Conservation (phyloP, 2,113 vertebrate species). For the Alexandromys fortis region DNA sequence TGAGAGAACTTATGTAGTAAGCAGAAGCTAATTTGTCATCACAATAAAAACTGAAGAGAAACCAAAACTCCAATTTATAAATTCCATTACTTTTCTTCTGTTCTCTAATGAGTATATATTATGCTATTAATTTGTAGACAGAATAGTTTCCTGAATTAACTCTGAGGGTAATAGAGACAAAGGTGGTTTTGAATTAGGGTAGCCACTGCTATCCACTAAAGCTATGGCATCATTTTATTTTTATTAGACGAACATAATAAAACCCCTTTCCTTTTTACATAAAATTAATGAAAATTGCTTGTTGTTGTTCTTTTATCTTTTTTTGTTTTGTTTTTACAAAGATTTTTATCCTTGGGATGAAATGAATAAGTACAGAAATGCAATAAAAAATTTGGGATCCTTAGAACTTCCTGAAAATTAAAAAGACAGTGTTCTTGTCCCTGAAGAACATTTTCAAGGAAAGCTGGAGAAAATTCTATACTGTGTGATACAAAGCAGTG, state of each 20-base stretch:
- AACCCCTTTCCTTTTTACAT: background rate
- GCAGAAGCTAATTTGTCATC: background rate
- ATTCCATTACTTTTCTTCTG: background rate
- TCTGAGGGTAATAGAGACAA: background rate
- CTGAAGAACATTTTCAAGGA: background rate
- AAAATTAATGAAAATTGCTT: background rate
- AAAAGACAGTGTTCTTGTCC: background rate
- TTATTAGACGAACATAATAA: background rate
- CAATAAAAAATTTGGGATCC: background rate
- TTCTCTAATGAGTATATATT: background rate
- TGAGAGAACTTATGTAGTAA: background rate
- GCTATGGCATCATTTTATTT: background rate
- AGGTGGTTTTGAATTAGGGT: background rate
- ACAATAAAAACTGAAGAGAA: background rate
- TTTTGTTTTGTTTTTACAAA: background rate
- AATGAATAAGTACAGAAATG: background rate
- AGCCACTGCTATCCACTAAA: background rate
- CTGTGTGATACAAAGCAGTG: background rate
- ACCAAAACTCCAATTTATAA: background rate
- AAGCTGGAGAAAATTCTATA: background rate
- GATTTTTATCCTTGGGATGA: background rate
- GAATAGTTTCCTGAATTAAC: conserved; percentile 23
- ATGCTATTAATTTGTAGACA: background rate
- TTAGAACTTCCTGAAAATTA: background rate
- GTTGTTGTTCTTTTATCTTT: background rate